These are phyloP conservation scores for Pollenia amentaria DNA, from an alignment of 2,888 invertebrate genomes.

Conservation along the genomic window DNA sequence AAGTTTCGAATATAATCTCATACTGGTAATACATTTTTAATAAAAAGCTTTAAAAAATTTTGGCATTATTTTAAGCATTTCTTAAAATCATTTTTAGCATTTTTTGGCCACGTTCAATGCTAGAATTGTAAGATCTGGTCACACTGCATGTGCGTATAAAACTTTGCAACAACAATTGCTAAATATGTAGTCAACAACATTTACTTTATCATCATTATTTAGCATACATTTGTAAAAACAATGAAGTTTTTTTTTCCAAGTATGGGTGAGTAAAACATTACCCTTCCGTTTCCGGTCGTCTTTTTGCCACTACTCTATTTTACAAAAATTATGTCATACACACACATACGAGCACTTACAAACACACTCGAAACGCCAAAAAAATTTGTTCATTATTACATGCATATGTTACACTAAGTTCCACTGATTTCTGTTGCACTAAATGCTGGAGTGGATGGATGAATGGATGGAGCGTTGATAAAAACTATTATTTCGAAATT, in stretches of 20 bases:
- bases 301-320: neutral
- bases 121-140: too few species aligned
- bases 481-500: slow-evolving; percentile 69
- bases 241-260: slow-evolving; percentile 5
- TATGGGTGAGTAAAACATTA: slow-evolving; percentile 16
- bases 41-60: too few species aligned
- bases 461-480: slow-evolving; percentile 28
- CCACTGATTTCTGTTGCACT: neutral
- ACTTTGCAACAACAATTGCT: neutral
- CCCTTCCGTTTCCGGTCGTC: slow-evolving; percentile 59
- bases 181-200: neutral
- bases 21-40: too few species aligned
- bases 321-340: slow-evolving; percentile 12
- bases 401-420: slow-evolving; percentile 62
- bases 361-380: neutral
- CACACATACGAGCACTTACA: neutral
- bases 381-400: slow-evolving; percentile 38
- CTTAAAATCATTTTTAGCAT: too few species aligned
- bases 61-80: too few species aligned
- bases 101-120: too few species aligned
- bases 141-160: slow-evolving; percentile 48
- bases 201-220: neutral
- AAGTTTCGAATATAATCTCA: too few species aligned
- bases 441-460: neutral
- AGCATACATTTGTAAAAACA: slow-evolving; percentile 11